Evolutionary conservation across 2,888 invertebrate species (phyloP).

Genomic region (Thelaira solivaga): DNA sequence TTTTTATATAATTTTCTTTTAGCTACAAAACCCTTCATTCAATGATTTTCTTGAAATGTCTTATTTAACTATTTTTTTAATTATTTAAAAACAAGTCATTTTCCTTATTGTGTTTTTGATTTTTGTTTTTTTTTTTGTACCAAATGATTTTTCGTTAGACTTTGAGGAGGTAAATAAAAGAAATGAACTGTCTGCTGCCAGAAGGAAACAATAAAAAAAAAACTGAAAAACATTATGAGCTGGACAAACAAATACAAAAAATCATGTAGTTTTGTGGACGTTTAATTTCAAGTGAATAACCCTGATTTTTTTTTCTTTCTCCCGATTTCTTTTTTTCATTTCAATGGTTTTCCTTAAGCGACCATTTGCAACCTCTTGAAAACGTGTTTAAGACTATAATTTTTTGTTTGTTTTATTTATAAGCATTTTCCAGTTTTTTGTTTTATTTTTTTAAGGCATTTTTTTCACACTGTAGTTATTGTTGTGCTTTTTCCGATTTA

Average conservation of each 20-base stretch:
- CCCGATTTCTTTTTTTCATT: not conserved
- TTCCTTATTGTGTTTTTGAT: not conserved
- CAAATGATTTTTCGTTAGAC: slow-evolving; percentile 8
- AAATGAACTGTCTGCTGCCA: not conserved
- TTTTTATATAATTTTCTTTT: too few relatives aligned
- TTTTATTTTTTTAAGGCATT: slow-evolving; percentile 17
- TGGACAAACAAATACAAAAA: too few relatives aligned
- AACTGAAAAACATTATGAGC: not conserved
- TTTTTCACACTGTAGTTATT: not conserved
- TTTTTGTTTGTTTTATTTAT: slow-evolving; percentile 38
- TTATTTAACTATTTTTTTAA: not conserved
- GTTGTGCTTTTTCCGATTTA: slow-evolving; percentile 20
- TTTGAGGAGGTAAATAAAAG: not conserved
- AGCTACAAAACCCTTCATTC: too few relatives aligned
- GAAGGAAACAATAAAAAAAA: not conserved
- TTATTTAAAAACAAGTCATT: not conserved
- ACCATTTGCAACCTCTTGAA: slow-evolving; percentile 43
- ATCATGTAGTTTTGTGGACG: slow-evolving; percentile 35
- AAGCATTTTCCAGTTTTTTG: slow-evolving; percentile 7
- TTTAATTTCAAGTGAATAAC: slow-evolving; percentile 38
- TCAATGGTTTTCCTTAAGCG: not conserved
- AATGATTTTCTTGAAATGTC: too few relatives aligned
- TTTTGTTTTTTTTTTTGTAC: not conserved
- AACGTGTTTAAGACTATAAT: slow-evolving; percentile 47
- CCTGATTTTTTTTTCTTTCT: not conserved